phyloP scores from a whole-genome alignment of 1,140 invertebrate genomes.

The Littorina saxatilis region DNA sequence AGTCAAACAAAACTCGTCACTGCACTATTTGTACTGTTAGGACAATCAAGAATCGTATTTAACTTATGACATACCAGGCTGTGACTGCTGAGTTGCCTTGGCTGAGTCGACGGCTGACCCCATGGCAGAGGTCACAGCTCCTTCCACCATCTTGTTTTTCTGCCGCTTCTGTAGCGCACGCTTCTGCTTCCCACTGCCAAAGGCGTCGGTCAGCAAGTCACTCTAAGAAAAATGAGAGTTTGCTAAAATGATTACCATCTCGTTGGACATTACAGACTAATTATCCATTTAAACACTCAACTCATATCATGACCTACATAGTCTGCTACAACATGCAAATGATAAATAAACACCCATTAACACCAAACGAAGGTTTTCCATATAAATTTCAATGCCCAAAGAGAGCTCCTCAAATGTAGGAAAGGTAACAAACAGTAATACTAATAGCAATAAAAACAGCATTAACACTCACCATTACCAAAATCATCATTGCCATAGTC shows the following conservation, averaged over 20 bases:
- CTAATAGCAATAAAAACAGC: too few relatives aligned
- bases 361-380: too few relatives aligned
- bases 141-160: slow-evolving; percentile 17
- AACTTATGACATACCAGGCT: not conserved
- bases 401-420: too few relatives aligned
- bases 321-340: not conserved
- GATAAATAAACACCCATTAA: too few relatives aligned
- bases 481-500: too few relatives aligned
- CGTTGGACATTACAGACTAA: not conserved
- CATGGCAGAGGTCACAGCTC: slow-evolving; percentile 10
- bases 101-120: slow-evolving; percentile 17
- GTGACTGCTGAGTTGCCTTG: not conserved
- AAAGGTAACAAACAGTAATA: too few relatives aligned
- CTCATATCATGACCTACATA: not conserved
- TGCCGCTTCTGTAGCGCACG: slow-evolving; percentile 11
- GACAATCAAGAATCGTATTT: too few relatives aligned
- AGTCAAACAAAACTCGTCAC: too few relatives aligned
- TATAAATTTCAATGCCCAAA: too few relatives aligned
- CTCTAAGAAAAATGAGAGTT: slow-evolving; percentile 1
- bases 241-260: not conserved
- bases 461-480: too few relatives aligned
- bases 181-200: slow-evolving; percentile 37
- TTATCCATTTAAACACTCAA: not conserved
- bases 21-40: too few relatives aligned
- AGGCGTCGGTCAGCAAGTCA: slow-evolving; percentile 29